Evolutionary conservation across 2,888 invertebrate species (phyloP), one percentile per base, ranked within the genome.

Genomic region (Unio pictorum): DNA sequence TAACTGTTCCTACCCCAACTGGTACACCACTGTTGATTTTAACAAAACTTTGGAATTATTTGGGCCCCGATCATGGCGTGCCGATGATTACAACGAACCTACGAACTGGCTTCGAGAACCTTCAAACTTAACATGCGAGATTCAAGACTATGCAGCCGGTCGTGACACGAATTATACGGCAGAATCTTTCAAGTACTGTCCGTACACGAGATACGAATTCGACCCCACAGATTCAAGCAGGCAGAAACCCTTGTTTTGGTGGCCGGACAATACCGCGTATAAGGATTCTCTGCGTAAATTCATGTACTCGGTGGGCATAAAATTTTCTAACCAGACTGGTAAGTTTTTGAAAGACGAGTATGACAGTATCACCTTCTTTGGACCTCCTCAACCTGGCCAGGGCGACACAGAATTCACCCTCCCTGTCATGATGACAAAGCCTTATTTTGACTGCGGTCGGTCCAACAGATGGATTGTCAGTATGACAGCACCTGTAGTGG

Each of bases 391-490:
- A 23, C 89, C 90, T 2, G 88, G 89, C 20, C 86, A 88, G 67
- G 76, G 80, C 45, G 88, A 88, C 28, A 71, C 62, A 3, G 83
- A 82, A 30, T 71, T 75, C 17, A 75, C 75, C 3, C 96, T 98
- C 1, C 98, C 98, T 20, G 95, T 99, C 0, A 94, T 95, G 89
- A 98, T 96, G 94, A 97, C 96, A 0, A 92, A 94, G 71, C 98
- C 98, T 0, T 99, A 98, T 89, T 99, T 96, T 89, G 98, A 99
- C 91, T 99, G 98, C 89, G 96, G 95, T 7, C 92, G 97, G 76
- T 95, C 97, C 0, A 97, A 98, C 90, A 95, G 97, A 88, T 99
- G 99, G 99, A 91, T 98, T 56, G 95, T 98, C 15, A 95, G 95
- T 34, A 98, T 97, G 0, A 95, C 97, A 2, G 95, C 96, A 30